Evolutionary conservation across 2,797 vertebrate species (phyloP).

Genomic region (Eurystomus glaucurus): DNA sequence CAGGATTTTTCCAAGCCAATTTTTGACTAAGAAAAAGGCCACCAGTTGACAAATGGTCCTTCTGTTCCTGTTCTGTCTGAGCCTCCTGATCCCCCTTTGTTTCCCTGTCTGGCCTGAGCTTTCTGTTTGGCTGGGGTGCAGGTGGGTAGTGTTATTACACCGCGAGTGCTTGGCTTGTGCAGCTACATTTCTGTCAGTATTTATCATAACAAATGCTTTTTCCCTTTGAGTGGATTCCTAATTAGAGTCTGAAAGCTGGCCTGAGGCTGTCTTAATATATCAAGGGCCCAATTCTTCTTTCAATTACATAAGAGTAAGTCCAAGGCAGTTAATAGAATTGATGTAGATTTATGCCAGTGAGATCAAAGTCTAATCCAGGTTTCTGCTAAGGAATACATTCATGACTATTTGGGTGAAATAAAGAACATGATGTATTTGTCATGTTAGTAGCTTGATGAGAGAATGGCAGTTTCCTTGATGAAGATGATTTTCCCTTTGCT

Average conservation of each 20-base stretch:
- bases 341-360: not conserved
- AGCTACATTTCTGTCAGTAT: constrained; percentile 43
- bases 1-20: not conserved
- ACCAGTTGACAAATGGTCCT: not conserved
- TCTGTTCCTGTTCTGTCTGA: constrained; percentile 26
- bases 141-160: constrained; percentile 15
- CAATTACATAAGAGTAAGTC: not conserved
- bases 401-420: not conserved
- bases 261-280: not conserved
- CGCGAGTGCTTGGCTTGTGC: not conserved
- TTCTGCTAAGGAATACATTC: not conserved
- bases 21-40: constrained; percentile 22
- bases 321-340: not conserved
- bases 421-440: not conserved
- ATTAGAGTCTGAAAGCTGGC: constrained; percentile 16
- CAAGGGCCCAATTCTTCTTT: not conserved
- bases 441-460: not conserved
- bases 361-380: not conserved
- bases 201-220: constrained; percentile 45
- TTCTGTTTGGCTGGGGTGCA: constrained; percentile 29
- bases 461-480: not conserved
- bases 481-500: not conserved
- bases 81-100: not conserved
- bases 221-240: not conserved
- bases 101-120: not conserved